Evolutionary conservation across 1,140 invertebrate genomes (phyloP).

Genomic region (Anastrepha obliqua): DNA sequence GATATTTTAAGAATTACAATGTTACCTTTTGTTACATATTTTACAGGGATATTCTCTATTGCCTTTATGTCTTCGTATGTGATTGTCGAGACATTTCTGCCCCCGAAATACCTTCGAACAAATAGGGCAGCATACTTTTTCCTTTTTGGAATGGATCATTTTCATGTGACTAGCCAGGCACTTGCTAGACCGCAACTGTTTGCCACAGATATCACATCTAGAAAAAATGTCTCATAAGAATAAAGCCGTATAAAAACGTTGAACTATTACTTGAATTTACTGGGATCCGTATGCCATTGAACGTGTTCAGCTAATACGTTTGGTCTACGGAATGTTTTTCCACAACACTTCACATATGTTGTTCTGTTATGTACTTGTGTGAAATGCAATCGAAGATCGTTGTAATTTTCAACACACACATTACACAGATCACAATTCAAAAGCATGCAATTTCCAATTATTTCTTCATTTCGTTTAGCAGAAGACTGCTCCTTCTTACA

Average conservation of each 20-base stretch:
- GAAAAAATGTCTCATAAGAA: slow-evolving; percentile 6
- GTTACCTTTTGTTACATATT: slow-evolving; percentile 62
- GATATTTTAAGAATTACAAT: neutral
- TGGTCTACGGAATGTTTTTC: slow-evolving; percentile 62
- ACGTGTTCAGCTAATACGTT: slow-evolving; percentile 63
- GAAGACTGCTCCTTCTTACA: neutral
- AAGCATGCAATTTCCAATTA: slow-evolving; percentile 68
- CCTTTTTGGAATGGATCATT: slow-evolving; percentile 66
- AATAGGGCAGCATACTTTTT: slow-evolving; percentile 64
- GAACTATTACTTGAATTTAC: slow-evolving; percentile 66
- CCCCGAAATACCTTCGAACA: slow-evolving; percentile 69
- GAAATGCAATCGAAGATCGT: slow-evolving; percentile 66
- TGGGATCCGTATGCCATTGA: slow-evolving; percentile 69
- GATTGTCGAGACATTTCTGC: slow-evolving; percentile 64
- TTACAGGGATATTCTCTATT: slow-evolving; percentile 66
- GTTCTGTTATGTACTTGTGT: slow-evolving; percentile 65
- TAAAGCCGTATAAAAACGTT: neutral
- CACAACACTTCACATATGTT: slow-evolving; percentile 69
- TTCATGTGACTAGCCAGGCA: slow-evolving; percentile 69
- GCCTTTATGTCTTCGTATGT: slow-evolving; percentile 66
- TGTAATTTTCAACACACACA: slow-evolving; percentile 62
- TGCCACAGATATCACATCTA: slow-evolving; percentile 69
- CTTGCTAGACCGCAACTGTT: slow-evolving; percentile 67
- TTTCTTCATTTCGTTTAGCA: slow-evolving; percentile 64
- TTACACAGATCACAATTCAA: slow-evolving; percentile 69